Evolutionary conservation across 2,113 vertebrate genomes (phyloP).

Genomic region (Silurus glanis): DNA sequence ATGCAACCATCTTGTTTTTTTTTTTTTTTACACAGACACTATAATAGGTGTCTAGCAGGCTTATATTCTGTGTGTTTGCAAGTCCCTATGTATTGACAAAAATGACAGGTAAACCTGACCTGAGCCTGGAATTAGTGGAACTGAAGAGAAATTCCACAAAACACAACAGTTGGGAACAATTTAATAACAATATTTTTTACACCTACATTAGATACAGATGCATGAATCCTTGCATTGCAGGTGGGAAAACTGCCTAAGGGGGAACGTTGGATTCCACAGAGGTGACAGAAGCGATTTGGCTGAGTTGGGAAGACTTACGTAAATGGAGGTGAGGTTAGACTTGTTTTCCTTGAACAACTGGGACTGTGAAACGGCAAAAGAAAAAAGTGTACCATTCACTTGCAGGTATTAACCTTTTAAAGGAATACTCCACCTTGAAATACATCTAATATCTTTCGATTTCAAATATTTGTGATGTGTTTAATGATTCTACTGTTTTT

Average conservation of each 20-base stretch:
- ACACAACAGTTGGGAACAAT: neutral
- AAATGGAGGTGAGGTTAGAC: constrained; percentile 1
- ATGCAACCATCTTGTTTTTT: neutral
- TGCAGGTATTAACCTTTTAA: neutral
- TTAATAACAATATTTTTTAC: neutral
- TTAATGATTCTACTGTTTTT: neutral
- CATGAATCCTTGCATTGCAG: constrained; percentile 8
- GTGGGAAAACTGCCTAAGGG: constrained; percentile 17
- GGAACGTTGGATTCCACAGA: constrained; percentile 22
- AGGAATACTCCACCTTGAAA: neutral
- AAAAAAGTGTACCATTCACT: neutral
- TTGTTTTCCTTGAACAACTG: neutral
- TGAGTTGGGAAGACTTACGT: neutral
- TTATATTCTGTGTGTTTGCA: neutral
- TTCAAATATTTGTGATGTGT: neutral
- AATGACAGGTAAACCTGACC: neutral
- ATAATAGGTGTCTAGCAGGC: neutral
- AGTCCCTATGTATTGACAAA: neutral
- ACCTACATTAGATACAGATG: neutral
- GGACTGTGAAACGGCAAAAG: neutral
- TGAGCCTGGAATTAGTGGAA: neutral
- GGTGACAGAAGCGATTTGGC: constrained; percentile 25
- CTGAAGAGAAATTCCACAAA: neutral
- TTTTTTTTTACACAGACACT: neutral
- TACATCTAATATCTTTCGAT: neutral